phyloP scores from a whole-genome alignment of 1,140 invertebrate species.

The Panonychus citri region DNA sequence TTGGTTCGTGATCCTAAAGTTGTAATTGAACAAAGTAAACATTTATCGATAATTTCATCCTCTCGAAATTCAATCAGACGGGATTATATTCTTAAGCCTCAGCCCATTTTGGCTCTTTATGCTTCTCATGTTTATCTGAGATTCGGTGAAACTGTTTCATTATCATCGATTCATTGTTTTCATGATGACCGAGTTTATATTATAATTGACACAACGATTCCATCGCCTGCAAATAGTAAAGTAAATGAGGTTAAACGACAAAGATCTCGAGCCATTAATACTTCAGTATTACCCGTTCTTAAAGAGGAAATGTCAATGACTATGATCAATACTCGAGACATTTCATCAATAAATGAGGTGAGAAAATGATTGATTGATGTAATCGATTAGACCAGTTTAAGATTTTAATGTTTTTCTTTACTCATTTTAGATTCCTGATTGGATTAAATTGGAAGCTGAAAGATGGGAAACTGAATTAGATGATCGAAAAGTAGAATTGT shows the following conservation, averaged over 20 bases:
- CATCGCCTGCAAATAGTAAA: neutral
- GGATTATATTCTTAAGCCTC: slow-evolving; percentile 7
- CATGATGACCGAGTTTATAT: slow-evolving; percentile 2
- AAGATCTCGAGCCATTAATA: neutral
- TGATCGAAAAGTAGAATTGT: no score
- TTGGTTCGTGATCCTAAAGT: slow-evolving; percentile 11
- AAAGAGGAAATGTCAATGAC: no score
- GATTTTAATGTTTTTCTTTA: no score
- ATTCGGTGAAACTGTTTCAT: neutral
- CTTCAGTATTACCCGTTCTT: no score
- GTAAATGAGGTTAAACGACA: neutral
- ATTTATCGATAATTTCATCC: slow-evolving; percentile 1
- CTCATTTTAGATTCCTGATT: no score
- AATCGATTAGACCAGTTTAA: no score
- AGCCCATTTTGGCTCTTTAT: slow-evolving; percentile 6
- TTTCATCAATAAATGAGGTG: no score
- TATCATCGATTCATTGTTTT: slow-evolving; percentile 3
- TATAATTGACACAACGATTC: slow-evolving; percentile 7
- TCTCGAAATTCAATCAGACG: neutral
- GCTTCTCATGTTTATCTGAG: neutral
- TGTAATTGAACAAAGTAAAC: neutral
- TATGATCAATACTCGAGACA: no score
- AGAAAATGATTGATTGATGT: no score
- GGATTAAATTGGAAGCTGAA: no score
- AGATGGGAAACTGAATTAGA: no score